Evolutionary conservation across 2,888 invertebrate genomes (phyloP).

Genomic region (Drosophila suboccidentalis): DNA sequence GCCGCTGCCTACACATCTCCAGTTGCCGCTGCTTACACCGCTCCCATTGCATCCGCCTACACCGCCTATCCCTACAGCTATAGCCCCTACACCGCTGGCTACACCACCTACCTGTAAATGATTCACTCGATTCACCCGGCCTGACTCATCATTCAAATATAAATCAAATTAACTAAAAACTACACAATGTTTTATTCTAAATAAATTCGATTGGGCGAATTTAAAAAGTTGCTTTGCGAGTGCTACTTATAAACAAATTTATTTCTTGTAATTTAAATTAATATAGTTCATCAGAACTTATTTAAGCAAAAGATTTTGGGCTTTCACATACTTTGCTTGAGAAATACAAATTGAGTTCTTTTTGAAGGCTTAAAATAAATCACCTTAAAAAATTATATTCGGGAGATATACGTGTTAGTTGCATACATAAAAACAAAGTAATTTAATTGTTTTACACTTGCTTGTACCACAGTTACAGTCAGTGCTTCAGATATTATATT

Average conservation of each 20-base stretch:
- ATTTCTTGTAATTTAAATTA: too few relatives aligned
- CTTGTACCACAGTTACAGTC: too few relatives aligned
- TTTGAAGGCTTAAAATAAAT: too few relatives aligned
- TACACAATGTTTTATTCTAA: not conserved
- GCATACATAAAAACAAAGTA: too few relatives aligned
- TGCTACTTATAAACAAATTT: not conserved
- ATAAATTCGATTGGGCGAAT: not conserved
- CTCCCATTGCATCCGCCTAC: slow-evolving; percentile 54
- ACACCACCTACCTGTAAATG: slow-evolving; percentile 57
- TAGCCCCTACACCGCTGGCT: slow-evolving; percentile 57
- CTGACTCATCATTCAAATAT: slow-evolving; percentile 15
- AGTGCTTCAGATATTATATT: too few relatives aligned
- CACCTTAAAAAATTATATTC: too few relatives aligned
- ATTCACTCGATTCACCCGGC: not conserved
- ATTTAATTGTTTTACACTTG: too few relatives aligned
- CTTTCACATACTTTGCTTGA: too few relatives aligned
- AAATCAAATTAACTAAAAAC: slow-evolving; percentile 24
- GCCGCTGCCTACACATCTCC: slow-evolving; percentile 71
- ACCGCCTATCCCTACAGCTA: slow-evolving; percentile 36
- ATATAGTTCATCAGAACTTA: too few relatives aligned
- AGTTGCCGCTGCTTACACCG: slow-evolving; percentile 62
- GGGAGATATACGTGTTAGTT: too few relatives aligned
- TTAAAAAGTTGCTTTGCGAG: not conserved
- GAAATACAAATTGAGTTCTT: too few relatives aligned
- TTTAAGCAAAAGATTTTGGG: too few relatives aligned